phyloP scores from a whole-genome alignment of 2,113 vertebrate species.

The Onychostoma macrolepis region DNA sequence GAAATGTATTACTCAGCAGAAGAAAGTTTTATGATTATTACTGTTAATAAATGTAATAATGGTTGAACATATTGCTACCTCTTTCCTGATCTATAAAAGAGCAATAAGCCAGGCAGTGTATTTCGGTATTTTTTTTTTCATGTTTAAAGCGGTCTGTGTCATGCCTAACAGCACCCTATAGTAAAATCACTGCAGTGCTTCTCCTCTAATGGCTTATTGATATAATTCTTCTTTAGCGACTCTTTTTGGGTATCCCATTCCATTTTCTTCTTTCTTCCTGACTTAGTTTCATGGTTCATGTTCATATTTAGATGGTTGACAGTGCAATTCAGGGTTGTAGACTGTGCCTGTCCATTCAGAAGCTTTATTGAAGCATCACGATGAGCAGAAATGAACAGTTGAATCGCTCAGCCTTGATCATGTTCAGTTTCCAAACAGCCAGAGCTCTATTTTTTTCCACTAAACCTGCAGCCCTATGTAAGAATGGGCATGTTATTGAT shows the following conservation, averaged over 20 bases:
- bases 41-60: conserved; percentile 1
- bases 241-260: background rate
- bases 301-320: background rate
- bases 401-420: background rate
- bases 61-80: background rate
- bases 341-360: background rate
- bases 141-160: background rate
- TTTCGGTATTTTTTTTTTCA: background rate
- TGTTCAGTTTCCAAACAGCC: background rate
- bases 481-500: conserved; percentile 30
- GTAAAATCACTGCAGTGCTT: background rate
- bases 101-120: background rate
- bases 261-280: background rate
- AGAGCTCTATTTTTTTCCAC: background rate
- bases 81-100: background rate
- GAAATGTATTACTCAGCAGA: background rate
- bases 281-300: background rate
- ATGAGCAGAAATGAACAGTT: background rate
- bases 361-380: background rate
- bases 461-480: background rate
- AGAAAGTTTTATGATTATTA: background rate
- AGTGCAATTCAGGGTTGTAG: background rate
- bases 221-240: background rate
- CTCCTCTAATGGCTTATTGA: background rate
- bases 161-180: background rate